Evolutionary conservation across 2,113 vertebrate species (phyloP), one percentile per base, ranked within the genome.

Genomic region (Phalacrocorax brasilianus): DNA sequence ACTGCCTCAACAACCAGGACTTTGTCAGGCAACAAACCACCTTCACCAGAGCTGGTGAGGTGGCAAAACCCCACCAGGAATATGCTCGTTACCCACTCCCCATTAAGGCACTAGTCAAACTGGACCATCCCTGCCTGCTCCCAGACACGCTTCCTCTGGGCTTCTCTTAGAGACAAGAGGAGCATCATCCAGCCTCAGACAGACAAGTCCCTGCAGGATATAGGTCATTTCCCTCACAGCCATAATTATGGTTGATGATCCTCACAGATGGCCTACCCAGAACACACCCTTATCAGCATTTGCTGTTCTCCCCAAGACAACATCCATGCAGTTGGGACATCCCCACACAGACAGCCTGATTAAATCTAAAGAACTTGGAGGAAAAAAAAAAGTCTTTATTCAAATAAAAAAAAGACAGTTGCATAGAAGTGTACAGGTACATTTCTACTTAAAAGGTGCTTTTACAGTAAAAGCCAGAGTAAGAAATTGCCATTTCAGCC

Each of bases 401-500:
- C 66, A 61, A 13, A 45, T 93, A 80, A 80, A 35, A 80, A 93
- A 83, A 74, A 50, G 84, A 11, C 67, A 24, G 63, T 78, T 72
- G 92, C 92, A 66, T 30, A 33, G 88, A 79, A 32, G 88, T 80
- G 55, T 38, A 79, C 73, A 85, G 88, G 82, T 65, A 91, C 59
- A 4, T 67, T 85, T 44, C 80, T 61, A 72, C 58, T 26, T 17
- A 23, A 86, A 96, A 93, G 11, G 96, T 96, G 96, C 95, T 92
- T 91, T 88, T 32, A 94, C 40, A 79, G 35, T 20, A 59, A 65
- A 90, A 97, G 95, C 94, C 82, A 88, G 85, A 96, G 92, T 53
- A 38, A 30, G 78, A 67, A 35, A 76, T 95, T 42, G 70, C 56
- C 56, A 35, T 71, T 45, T 42, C 47, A 65, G 90, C 92, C 90